Percentiles rank a stretch among this genome's conserved stretches.
Conservation (phyloP, 2,113 vertebrate species). For the Malaclemys terrapin region DNA sequence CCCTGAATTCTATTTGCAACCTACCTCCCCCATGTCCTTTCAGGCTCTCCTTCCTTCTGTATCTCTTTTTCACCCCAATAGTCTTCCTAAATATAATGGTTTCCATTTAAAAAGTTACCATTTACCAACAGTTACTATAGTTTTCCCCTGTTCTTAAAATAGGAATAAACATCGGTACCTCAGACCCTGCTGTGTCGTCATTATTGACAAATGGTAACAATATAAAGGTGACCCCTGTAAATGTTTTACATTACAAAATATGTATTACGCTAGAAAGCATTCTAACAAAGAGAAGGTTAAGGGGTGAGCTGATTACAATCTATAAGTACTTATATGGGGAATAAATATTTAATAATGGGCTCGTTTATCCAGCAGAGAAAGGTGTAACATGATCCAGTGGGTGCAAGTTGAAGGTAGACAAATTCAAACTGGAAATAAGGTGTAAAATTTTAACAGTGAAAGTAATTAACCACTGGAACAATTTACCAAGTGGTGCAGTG, state of each 20-base stretch:
- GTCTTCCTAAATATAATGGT: neutral
- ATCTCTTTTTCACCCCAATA: neutral
- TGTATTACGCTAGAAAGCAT: neutral
- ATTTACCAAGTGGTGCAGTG: neutral
- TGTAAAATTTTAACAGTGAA: neutral
- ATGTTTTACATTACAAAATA: neutral
- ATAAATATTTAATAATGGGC: neutral
- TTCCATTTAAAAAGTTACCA: neutral
- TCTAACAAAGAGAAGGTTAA: neutral
- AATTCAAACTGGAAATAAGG: neutral
- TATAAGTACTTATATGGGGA: neutral
- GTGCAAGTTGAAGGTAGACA: neutral
- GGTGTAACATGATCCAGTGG: neutral
- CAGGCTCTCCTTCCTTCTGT: neutral
- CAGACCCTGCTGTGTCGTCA: neutral
- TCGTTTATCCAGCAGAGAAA: neutral
- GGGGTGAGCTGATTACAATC: neutral
- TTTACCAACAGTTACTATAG: neutral
- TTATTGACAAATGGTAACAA: neutral
- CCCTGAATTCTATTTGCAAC: neutral
- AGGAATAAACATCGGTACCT: neutral
- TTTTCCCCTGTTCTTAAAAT: neutral
- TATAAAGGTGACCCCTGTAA: conserved; percentile 9
- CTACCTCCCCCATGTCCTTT: neutral
- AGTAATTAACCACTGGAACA: neutral